Base-by-base conservation (phyloP, 2,113 vertebrate genomes). In the Pseudorasbora parva region DNA sequence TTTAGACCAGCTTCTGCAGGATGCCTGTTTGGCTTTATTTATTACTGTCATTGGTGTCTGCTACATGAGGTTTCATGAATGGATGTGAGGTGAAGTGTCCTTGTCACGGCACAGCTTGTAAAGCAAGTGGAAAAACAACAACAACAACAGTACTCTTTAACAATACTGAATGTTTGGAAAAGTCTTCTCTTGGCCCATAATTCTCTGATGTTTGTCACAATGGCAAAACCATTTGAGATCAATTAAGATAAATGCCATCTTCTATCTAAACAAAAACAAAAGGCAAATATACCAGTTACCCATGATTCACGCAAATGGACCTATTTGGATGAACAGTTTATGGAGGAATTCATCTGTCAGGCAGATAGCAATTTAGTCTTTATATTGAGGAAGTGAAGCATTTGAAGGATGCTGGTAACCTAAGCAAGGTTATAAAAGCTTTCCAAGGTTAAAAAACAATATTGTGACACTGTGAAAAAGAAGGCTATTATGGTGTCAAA, bases 321-420 rank as follows among this genome's bases (percentile, higher is more conserved):
- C 43, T 27, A 59, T 82, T 49, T 84, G 54, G 86, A 60, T 76
- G 68, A 66, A 75, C 88, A 86, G 90, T 91, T 90, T 90, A 78
- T 74, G 17, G 75, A 83, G 87, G 75, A 68, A 85, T 88, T 85
- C 47, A 62, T 51, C 82, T 75, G 71, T 81, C 80, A 85, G 86
- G 90, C 87, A 86, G 86, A 85, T 86, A 73, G 72, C 5, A 33
- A 11, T 75, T 73, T 51, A 8, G 3, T 0, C 15, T 66, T 33
- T 33, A 5, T 19, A 66, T 33, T 33, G 27, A 66, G 15, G 27
- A 66, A 30, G 27, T 19, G 27, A 66, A 2, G 27, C 62, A 66
- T 66, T 30, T 17, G 2, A 64, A 64, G 33, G 27, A 33, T 19
- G 62, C 8, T 17, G 8, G 14, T 33, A 64, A 33, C 62, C 14